Evolutionary conservation across 2,888 invertebrate species (phyloP).

Genomic region (Stenodera caucasica): DNA sequence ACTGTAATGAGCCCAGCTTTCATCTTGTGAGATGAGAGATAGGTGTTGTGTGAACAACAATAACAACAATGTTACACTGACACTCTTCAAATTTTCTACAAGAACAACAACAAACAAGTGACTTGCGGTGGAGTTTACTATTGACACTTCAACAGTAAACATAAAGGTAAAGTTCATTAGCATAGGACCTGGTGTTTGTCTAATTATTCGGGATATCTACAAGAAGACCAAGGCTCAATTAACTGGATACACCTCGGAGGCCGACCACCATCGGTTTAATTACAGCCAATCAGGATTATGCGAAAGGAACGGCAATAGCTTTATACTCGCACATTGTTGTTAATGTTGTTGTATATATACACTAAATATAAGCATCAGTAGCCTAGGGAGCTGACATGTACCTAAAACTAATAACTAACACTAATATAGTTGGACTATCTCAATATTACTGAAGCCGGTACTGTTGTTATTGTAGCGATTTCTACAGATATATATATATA

Average conservation of each 20-base stretch:
- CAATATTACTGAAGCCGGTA: background rate
- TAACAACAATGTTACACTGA: conserved; percentile 10
- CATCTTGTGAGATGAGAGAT: conserved; percentile 5
- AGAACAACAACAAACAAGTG: conserved; percentile 1
- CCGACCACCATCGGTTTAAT: conserved; percentile 35
- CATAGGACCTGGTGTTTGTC: conserved; percentile 38
- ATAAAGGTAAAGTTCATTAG: conserved; percentile 38
- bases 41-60: conserved; percentile 14
- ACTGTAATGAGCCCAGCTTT: background rate
- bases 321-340: background rate
- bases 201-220: conserved; percentile 38
- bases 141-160: conserved; percentile 29
- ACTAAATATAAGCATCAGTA: background rate
- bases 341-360: background rate
- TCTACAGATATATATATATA: background rate
- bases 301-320: conserved; percentile 14
- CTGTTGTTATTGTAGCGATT: background rate
- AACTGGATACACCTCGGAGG: conserved; percentile 42
- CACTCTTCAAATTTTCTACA: background rate
- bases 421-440: too few species aligned
- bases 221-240: conserved; percentile 38
- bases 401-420: background rate
- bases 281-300: conserved; percentile 39
- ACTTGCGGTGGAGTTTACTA: conserved; percentile 21
- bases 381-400: background rate